Percentiles rank a stretch among this genome's conserved stretches.
These are phyloP conservation scores for Melipona beecheii DNA, from an alignment of 2,888 invertebrate species.

Conservation along the genomic window DNA sequence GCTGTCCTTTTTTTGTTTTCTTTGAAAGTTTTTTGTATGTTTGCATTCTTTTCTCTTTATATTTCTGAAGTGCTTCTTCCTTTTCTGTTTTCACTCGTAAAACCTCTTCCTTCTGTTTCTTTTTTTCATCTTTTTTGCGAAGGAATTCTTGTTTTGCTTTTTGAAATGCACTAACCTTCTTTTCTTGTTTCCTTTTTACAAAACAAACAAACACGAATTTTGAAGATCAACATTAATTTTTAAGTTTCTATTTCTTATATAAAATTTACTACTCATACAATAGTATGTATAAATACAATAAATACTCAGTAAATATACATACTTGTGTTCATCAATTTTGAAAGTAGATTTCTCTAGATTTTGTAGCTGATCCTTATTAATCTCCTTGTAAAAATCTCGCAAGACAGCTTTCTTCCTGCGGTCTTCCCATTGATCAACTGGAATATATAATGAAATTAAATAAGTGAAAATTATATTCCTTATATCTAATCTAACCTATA, in stretches of 20 bases:
- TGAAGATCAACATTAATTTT: not conserved
- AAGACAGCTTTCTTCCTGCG: constrained; percentile 86
- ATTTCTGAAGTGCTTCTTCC: constrained; percentile 87
- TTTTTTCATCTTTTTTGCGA: constrained; percentile 86
- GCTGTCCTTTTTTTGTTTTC: constrained; percentile 93
- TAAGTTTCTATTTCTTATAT: not conserved
- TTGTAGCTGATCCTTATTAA: constrained; percentile 84
- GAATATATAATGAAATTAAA: constrained; percentile 38
- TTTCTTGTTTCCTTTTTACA: not conserved
- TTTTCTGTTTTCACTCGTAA: constrained; percentile 86
- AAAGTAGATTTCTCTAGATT: constrained; percentile 66
- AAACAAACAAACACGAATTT: not conserved
- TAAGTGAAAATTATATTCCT: not conserved
- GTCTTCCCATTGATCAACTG: constrained; percentile 88
- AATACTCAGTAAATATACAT: not conserved
- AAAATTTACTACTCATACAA: no score
- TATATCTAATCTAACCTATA: constrained; percentile 64
- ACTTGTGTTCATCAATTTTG: constrained; percentile 6
- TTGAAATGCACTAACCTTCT: constrained; percentile 83
- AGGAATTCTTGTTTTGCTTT: constrained; percentile 86
- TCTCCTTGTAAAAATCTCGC: constrained; percentile 86
- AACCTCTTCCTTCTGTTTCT: constrained; percentile 84
- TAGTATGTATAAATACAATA: no score
- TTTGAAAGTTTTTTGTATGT: constrained; percentile 90
- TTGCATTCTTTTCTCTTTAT: constrained; percentile 89